phyloP scores from a whole-genome alignment of 1,140 invertebrate genomes.

The Acromyrmex heyeri region DNA sequence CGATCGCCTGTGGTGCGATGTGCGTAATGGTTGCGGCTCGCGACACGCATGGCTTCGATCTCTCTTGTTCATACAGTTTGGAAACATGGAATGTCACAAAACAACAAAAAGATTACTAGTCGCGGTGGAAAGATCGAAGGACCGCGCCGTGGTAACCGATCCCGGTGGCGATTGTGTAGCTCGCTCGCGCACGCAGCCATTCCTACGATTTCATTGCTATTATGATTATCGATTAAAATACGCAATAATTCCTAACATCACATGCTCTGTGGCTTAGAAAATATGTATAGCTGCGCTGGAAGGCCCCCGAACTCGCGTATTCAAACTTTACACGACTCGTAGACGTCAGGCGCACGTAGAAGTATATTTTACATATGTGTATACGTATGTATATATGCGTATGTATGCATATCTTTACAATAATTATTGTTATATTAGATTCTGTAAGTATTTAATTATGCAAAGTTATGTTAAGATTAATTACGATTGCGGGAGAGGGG shows the following conservation, averaged over 20 bases:
- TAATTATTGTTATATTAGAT: constrained; percentile 76
- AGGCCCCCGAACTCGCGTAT: constrained; percentile 63
- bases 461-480: constrained; percentile 73
- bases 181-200: constrained; percentile 57
- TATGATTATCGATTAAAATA: constrained; percentile 72
- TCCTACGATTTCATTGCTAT: constrained; percentile 36
- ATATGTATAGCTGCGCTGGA: constrained; percentile 72
- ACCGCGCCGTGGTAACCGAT: constrained; percentile 66
- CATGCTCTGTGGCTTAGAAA: constrained; percentile 79
- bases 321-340: constrained; percentile 29
- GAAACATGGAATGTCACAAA: constrained; percentile 84
- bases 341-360: constrained; percentile 55
- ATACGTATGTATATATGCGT: constrained; percentile 1
- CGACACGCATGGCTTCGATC: constrained; percentile 62
- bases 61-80: constrained; percentile 72
- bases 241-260: constrained; percentile 79
- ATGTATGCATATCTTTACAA: constrained; percentile 69
- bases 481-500: constrained; percentile 62
- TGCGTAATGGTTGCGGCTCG: constrained; percentile 51
- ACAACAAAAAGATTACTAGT: constrained; percentile 75
- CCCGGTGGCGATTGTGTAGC: constrained; percentile 45
- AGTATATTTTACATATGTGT: constrained; percentile 64
- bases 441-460: constrained; percentile 76
- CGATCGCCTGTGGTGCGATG: constrained; percentile 37
- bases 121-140: constrained; percentile 65